phyloP scores from a whole-genome alignment of 2,113 vertebrate genomes.

The Agelaius phoeniceus region DNA sequence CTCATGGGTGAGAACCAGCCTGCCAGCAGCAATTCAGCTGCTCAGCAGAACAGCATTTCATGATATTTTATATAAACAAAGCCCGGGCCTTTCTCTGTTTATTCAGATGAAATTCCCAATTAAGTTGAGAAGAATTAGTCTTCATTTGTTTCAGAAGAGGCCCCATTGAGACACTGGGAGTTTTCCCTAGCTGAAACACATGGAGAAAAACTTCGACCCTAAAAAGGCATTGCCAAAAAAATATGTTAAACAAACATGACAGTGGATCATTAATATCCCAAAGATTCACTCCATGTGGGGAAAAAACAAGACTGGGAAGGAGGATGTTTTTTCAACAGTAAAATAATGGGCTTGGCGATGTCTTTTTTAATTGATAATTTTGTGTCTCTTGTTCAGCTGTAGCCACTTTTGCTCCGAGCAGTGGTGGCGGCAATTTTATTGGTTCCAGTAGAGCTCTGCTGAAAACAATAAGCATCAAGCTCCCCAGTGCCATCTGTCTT shows the following conservation, averaged over 20 bases:
- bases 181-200: constrained; percentile 30
- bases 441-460: constrained; percentile 24
- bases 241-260: constrained; percentile 32
- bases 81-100: background rate
- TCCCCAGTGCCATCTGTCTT: background rate
- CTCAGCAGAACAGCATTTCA: background rate
- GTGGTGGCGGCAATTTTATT: background rate
- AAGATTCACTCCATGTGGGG: constrained; percentile 30
- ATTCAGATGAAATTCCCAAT: constrained; percentile 14
- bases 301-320: background rate
- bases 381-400: constrained; percentile 33
- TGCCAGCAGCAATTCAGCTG: background rate
- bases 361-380: constrained; percentile 44
- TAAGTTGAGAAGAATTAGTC: constrained; percentile 13
- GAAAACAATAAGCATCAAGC: constrained; percentile 36
- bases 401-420: constrained; percentile 23
- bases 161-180: background rate
- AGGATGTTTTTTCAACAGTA: constrained; percentile 14
- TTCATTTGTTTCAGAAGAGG: background rate
- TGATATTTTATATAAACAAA: background rate
- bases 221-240: constrained; percentile 52
- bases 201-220: constrained; percentile 25
- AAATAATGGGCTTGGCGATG: constrained; percentile 3
- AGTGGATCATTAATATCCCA: constrained; percentile 22
- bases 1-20: background rate